Conservation (phyloP, 1,140 invertebrate genomes). For the Caenorhabditis remanei region DNA sequence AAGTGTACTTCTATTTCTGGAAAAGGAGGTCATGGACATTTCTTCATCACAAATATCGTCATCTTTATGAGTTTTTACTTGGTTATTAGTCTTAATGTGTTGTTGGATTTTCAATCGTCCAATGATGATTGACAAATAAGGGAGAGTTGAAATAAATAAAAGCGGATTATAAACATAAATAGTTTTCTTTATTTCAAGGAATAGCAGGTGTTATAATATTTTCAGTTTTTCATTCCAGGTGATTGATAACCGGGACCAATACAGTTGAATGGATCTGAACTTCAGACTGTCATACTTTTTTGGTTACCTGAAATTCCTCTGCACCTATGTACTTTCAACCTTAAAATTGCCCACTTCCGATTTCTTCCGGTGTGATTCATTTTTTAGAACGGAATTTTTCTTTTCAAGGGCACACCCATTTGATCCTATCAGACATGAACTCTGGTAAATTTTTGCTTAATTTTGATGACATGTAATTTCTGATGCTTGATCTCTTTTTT, state of each 20-base stretch:
- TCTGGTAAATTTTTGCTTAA: no score
- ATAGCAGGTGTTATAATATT: not conserved
- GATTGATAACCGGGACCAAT: not conserved
- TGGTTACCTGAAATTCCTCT: no score
- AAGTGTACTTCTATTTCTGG: conserved; percentile 39
- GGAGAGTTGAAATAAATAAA: not conserved
- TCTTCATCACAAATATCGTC: not conserved
- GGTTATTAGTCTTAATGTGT: not conserved
- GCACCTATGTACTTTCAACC: no score
- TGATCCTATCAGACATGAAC: not conserved
- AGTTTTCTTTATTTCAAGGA: not conserved
- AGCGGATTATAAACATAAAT: not conserved
- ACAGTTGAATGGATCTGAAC: not conserved
- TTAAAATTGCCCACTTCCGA: no score
- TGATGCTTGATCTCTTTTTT: conserved; percentile 13
- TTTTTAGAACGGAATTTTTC: no score
- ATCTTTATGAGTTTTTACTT: not conserved
- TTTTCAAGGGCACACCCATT: not conserved
- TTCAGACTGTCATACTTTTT: no score
- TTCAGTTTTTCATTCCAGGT: not conserved
- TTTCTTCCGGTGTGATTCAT: no score
- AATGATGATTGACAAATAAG: no score
- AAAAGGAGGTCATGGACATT: not conserved
- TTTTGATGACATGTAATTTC: not conserved
- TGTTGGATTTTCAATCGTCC: not conserved